Conservation (phyloP, 2,113 vertebrate genomes). For the Phoenicopterus ruber region DNA sequence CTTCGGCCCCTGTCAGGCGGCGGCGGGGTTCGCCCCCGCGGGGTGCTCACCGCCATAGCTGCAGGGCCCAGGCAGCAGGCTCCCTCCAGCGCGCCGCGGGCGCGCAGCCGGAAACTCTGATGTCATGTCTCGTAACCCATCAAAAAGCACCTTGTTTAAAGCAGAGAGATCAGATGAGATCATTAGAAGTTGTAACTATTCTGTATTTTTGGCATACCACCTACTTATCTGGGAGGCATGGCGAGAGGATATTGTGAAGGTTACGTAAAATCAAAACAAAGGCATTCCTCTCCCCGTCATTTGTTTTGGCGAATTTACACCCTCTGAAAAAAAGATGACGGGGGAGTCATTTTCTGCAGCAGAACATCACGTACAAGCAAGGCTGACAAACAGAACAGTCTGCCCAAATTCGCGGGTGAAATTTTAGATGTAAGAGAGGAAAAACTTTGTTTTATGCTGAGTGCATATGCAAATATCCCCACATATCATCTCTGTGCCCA, state of each 20-base stretch:
- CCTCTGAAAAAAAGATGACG: neutral
- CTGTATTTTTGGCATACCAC: slow-evolving; percentile 23
- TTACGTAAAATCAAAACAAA: neutral
- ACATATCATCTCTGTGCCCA: neutral
- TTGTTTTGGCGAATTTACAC: slow-evolving; percentile 3
- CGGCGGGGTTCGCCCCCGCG: neutral
- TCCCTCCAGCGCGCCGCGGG: neutral
- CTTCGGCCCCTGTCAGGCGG: neutral
- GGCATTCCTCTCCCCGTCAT: neutral
- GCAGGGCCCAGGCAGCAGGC: neutral
- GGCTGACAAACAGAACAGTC: neutral
- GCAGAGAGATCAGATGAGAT: slow-evolving; percentile 52
- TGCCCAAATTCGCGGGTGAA: neutral
- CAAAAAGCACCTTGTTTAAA: slow-evolving; percentile 57
- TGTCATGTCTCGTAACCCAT: slow-evolving; percentile 56
- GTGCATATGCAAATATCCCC: neutral
- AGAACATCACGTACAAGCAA: rapidly evolving
- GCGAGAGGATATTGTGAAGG: neutral
- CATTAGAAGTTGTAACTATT: slow-evolving; percentile 26
- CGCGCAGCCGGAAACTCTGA: slow-evolving; percentile 58
- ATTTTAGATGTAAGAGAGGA: neutral
- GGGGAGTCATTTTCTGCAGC: neutral
- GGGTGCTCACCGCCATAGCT: neutral
- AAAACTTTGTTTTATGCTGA: neutral
- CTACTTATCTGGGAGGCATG: slow-evolving; percentile 40